These are phyloP conservation scores for Drosophila anceps DNA, from an alignment of 2,888 invertebrate species.

Conservation along the genomic window DNA sequence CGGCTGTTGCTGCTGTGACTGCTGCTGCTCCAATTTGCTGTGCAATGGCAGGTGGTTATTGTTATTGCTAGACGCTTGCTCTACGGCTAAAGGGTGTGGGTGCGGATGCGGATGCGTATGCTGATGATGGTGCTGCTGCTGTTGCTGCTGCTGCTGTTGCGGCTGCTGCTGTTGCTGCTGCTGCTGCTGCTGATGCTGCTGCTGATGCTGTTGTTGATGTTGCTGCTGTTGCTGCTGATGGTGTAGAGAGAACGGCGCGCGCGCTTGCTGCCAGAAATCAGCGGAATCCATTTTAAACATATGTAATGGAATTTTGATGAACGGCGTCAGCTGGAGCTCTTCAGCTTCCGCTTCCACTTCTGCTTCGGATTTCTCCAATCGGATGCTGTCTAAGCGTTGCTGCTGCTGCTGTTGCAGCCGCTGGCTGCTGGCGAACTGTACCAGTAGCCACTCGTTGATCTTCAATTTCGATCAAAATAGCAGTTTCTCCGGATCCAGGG, in stretches of 20 bases:
- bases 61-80: constrained; percentile 82
- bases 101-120: constrained; percentile 79
- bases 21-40: constrained; percentile 72
- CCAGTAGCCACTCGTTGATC: constrained; percentile 90
- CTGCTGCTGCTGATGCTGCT: constrained; percentile 66
- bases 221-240: constrained; percentile 53
- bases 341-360: constrained; percentile 26
- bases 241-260: constrained; percentile 84
- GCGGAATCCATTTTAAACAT: constrained; percentile 83
- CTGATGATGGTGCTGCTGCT: constrained; percentile 63
- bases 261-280: constrained; percentile 84
- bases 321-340: constrained; percentile 54
- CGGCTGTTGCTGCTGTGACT: constrained; percentile 58
- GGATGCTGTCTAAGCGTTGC: not conserved
- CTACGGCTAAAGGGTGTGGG: constrained; percentile 20
- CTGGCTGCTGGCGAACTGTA: constrained; percentile 86
- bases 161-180: constrained; percentile 68
- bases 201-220: constrained; percentile 66
- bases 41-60: constrained; percentile 42
- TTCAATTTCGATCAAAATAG: constrained; percentile 55
- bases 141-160: constrained; percentile 57
- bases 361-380: not conserved
- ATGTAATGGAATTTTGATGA: not conserved
- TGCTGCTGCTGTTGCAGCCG: constrained; percentile 37
- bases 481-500: constrained; percentile 65